Percentiles rank a stretch among this genome's conserved stretches.
Evolutionary conservation across 2,113 vertebrate genomes (phyloP).

Genomic region (Gobio gobio): DNA sequence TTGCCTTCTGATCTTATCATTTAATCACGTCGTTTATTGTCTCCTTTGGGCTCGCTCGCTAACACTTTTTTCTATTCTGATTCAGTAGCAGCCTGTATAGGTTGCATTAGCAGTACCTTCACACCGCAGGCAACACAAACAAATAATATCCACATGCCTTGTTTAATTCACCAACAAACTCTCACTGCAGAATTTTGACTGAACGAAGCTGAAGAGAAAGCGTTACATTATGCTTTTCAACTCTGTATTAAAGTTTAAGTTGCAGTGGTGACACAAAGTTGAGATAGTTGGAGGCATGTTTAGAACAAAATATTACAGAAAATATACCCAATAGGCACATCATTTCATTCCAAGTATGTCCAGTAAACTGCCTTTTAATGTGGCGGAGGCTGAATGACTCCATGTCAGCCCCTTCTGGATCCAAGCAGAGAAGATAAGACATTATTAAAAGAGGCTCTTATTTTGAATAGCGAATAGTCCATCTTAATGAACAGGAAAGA

Average conservation of each 20-base stretch:
- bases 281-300: not conserved
- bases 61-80: slow-evolving; percentile 26
- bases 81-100: slow-evolving; percentile 2
- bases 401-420: not conserved
- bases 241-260: not conserved
- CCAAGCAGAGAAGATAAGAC: slow-evolving; percentile 4
- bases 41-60: slow-evolving; percentile 8
- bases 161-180: not conserved
- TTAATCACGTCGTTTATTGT: slow-evolving; percentile 47
- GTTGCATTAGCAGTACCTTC: slow-evolving; percentile 15
- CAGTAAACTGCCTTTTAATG: not conserved
- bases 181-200: not conserved
- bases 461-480: not conserved
- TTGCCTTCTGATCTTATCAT: slow-evolving; percentile 46
- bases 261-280: not conserved
- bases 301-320: not conserved
- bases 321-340: not conserved
- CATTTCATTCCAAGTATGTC: not conserved
- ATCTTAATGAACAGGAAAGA: slow-evolving; percentile 24
- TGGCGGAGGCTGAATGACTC: not conserved
- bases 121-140: not conserved
- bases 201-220: not conserved
- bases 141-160: not conserved
- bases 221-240: not conserved
- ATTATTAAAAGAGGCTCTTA: slow-evolving; percentile 18